These are phyloP conservation scores for Engraulis encrasicolus DNA, from an alignment of 2,113 vertebrate species.

Conservation along the genomic window DNA sequence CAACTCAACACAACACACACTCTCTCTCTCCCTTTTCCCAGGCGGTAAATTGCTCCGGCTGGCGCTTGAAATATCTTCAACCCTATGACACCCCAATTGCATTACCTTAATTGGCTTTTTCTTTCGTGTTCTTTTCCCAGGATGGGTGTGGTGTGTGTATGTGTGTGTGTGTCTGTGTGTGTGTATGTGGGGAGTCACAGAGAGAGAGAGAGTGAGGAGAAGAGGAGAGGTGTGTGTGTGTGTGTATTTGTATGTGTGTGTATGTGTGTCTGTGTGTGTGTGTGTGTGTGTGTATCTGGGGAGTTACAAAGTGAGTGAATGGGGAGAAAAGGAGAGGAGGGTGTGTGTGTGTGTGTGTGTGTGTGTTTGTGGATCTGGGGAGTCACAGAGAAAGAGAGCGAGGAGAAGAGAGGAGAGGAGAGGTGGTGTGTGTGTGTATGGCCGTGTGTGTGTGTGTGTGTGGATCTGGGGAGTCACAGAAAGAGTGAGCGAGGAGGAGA, in stretches of 20 bases:
- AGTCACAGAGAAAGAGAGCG: no score
- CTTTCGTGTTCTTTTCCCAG: constrained; percentile 63
- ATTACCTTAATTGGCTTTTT: constrained; percentile 93
- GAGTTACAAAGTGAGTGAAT: no score
- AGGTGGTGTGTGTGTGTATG: background rate
- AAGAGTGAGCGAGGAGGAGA: no score
- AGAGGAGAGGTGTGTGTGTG: background rate
- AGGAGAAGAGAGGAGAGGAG: constrained; percentile 35
- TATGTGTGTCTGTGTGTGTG: background rate
- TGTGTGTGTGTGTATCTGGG: background rate
- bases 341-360: background rate
- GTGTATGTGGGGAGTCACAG: no score
- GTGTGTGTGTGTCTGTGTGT: background rate
- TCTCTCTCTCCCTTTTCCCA: constrained; percentile 63
- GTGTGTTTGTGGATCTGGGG: no score
- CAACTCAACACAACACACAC: no score
- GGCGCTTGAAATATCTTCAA: constrained; percentile 78
- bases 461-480: background rate
- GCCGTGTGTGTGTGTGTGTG: background rate
- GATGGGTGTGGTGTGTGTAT: constrained; percentile 8
- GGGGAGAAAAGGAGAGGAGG: background rate
- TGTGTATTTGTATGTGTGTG: no score
- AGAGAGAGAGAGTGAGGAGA: constrained; percentile 28
- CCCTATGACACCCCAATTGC: constrained; percentile 90
- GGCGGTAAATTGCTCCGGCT: constrained; percentile 92